A percentile compares a stretch with the other conserved stretches of the same genome.
Evolutionary conservation across 1,140 invertebrate genomes (phyloP).

Genomic region (Pantala flavescens): DNA sequence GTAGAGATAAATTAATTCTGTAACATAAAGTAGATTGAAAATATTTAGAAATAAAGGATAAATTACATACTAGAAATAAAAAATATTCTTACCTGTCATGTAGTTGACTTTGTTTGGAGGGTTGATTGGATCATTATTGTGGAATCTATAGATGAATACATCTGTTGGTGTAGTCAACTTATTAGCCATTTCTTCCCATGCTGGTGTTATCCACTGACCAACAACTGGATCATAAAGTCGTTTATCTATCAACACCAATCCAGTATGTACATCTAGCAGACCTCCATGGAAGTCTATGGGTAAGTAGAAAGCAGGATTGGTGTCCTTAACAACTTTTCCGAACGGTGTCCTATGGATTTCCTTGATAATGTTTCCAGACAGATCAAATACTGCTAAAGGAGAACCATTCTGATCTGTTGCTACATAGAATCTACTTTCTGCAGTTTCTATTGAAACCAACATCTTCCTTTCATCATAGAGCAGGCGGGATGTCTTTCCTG

Average conservation of each 20-base stretch:
- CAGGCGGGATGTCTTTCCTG: conserved; percentile 66
- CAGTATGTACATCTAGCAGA: conserved; percentile 69
- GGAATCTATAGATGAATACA: conserved; percentile 83
- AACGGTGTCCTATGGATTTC: conserved; percentile 85
- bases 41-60: too few relatives aligned
- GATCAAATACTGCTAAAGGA: conserved; percentile 80
- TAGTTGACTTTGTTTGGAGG: conserved; percentile 56
- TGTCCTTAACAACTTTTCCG: conserved; percentile 77
- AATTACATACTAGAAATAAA: too few relatives aligned
- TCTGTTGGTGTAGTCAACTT: conserved; percentile 70
- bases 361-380: conserved; percentile 81
- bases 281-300: conserved; percentile 88
- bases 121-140: conserved; percentile 88
- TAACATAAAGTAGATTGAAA: too few relatives aligned
- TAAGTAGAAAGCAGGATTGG: conserved; percentile 82
- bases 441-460: conserved; percentile 70
- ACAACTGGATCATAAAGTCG: conserved; percentile 84
- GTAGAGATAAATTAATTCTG: too few relatives aligned
- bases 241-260: conserved; percentile 71
- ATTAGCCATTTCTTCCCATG: conserved; percentile 75
- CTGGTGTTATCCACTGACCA: conserved; percentile 90
- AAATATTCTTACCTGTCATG: conserved; percentile 48
- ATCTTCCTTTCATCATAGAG: conserved; percentile 78
- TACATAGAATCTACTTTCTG: conserved; percentile 75
- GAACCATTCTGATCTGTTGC: conserved; percentile 88